These are phyloP conservation scores for Gonocerus acuteangulatus DNA, from an alignment of 2,888 invertebrate genomes.

Conservation along the genomic window DNA sequence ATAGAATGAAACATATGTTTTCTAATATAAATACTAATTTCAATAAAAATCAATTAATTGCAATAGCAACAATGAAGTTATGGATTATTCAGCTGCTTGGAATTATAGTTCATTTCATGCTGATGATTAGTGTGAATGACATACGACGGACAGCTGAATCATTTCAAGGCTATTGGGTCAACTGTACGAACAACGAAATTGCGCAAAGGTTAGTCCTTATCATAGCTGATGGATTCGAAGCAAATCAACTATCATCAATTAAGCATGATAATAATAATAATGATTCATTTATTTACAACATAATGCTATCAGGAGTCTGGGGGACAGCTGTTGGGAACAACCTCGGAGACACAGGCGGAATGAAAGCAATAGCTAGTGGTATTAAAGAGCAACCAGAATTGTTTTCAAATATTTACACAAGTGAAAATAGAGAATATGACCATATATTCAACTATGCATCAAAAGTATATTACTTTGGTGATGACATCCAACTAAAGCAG, in stretches of 20 bases:
- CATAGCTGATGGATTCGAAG: background rate
- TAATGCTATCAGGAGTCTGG: constrained; percentile 8
- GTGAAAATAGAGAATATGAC: background rate
- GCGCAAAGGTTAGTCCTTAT: constrained; percentile 16
- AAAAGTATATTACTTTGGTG: constrained; percentile 8
- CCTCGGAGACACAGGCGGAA: background rate
- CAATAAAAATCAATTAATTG: no score
- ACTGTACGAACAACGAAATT: background rate
- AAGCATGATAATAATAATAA: background rate
- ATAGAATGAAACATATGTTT: no score
- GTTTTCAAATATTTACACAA: constrained; percentile 6
- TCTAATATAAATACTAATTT: no score
- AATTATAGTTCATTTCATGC: background rate
- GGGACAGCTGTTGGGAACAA: background rate
- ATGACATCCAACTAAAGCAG: background rate
- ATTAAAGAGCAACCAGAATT: constrained; percentile 1
- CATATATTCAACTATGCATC: constrained; percentile 15
- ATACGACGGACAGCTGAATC: background rate
- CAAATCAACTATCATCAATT: background rate
- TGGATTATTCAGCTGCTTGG: background rate
- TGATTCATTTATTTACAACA: background rate
- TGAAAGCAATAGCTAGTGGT: background rate
- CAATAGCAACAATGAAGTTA: no score
- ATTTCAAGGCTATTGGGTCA: background rate
- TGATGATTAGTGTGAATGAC: constrained; percentile 1